Evolutionary conservation across 2,797 vertebrate genomes (phyloP), one percentile per base, ranked within the genome.

Genomic region (Huso huso): DNA sequence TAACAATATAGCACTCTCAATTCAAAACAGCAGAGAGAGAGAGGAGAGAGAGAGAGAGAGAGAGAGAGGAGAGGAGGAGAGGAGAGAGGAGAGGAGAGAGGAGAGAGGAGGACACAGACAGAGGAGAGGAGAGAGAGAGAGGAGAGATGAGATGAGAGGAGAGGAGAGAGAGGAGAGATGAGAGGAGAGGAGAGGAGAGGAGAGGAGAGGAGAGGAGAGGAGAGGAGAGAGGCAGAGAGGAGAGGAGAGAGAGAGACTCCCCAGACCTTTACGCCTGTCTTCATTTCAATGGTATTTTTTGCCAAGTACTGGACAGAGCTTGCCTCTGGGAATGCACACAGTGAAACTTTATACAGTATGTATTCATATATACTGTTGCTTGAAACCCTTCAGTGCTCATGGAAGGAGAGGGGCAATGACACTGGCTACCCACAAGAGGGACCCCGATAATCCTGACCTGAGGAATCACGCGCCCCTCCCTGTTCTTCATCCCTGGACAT

Each of bases 11-110:
- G 53, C 49, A 37, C 48, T 50, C 48, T 67, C 52, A 15, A 67
- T 68, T 67, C 75, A 70, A 69, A 65, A 18, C 10, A 53, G 49
- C 18, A 48, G 23, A 58, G 18, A 52, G 63, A 60, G 49, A 37
- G 63, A 66, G 63, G 15, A 18, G 15, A 18, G 15, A 18, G 15
- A 18, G 15, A n/a, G 15, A 18, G 15, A 18, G 15, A 18, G 15
- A 18, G 65, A 63, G 69, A 71, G 58, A 62, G n/a, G n/a, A n/a
- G n/a, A n/a, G n/a, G 15, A 18, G 15, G 15, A 18, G 15, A 18
- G 15, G 15, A 18, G 15, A 18, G 15, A 18, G 15, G 1, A 1
- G 15, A 1, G 15, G 65, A 63, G 69, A 71, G 58, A 62, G n/a
- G 48, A 51, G 10, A 15, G 55, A 10, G 10, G 66, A 10, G n/a